Base-by-base conservation (phyloP, 2,888 invertebrate species). In the Acrocyrtus sp. region DNA sequence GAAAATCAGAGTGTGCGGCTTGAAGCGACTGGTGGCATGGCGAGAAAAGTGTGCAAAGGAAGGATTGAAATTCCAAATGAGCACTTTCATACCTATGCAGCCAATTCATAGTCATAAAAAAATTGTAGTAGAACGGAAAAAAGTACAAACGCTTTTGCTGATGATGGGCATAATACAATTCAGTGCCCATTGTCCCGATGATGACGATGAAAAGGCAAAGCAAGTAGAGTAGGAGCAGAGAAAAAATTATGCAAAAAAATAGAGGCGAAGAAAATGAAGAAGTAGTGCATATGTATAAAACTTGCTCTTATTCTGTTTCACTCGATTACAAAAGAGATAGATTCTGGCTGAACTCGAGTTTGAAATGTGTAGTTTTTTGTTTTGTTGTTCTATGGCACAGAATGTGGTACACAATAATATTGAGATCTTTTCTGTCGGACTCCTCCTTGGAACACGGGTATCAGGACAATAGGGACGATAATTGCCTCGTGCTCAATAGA, bases 401-500 rank as follows among this genome's bases (percentile, higher is more conserved):
- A 69, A 66, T 69, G 75, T 69, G 72, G 72, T 72, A 70, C 69
- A 70, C 62, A 70, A 70, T 70, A 70, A 62, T 70, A 70, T 70
- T 76, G 74, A 78, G 74, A 74, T 74, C 72, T 78, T 78, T 75
- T 76, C 75, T 78, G 78, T 78, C 75, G 78, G 34, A 34, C 34
- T 34, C 34, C 34, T 34, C 34, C 34, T 34, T 34, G 34, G 78
- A 76, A 78, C 76, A 78, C 73, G 74, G 74, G 79, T 77, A 76
- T 69, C 69, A 79, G 70, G 72, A 80, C 80, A 80, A 80, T 80
- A 76, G 80, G 72, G 74, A 74, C 75, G 76, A 80, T 80, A 80
- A 80, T 80, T 80, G 78, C 80, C 80, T 80, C 78, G 78, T 80
- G 80, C 78, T 78, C 78, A 73, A 73, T 73, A 67, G 60, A 73